Conservation (phyloP, 2,113 vertebrate genomes). For the Collichthys lucidus region DNA sequence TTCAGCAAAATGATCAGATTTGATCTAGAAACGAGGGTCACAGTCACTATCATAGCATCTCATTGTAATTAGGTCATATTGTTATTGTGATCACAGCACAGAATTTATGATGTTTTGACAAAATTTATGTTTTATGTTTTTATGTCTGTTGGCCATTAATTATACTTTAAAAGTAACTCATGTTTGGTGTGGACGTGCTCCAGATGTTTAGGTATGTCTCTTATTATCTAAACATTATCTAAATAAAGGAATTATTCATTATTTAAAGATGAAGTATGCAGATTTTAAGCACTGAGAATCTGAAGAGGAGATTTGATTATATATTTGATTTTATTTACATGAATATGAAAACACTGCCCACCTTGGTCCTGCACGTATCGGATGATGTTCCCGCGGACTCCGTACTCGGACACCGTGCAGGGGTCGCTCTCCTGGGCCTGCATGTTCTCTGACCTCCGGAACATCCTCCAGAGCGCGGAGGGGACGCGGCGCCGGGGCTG, state of each 20-base stretch:
- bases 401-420: constrained; percentile 89
- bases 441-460: constrained; percentile 69
- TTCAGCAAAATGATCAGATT: too few relatives aligned
- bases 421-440: constrained; percentile 53
- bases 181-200: neutral
- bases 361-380: constrained; percentile 90
- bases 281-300: too few relatives aligned
- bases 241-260: neutral
- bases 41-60: too few relatives aligned
- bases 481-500: constrained; percentile 80
- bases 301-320: neutral
- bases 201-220: neutral
- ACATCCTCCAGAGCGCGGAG: constrained; percentile 88
- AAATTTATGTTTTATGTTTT: too few relatives aligned
- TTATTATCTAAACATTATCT: neutral
- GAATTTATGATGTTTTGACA: too few relatives aligned
- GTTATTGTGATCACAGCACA: too few relatives aligned
- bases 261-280: neutral
- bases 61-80: too few relatives aligned
- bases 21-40: too few relatives aligned
- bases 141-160: too few relatives aligned
- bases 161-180: neutral
- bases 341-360: constrained; percentile 52
- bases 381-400: constrained; percentile 92
- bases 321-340: too few relatives aligned